Evolutionary conservation across 2,797 vertebrate species (phyloP), one percentile per base, ranked within the genome.

Genomic region (Steatocranus sp.): DNA sequence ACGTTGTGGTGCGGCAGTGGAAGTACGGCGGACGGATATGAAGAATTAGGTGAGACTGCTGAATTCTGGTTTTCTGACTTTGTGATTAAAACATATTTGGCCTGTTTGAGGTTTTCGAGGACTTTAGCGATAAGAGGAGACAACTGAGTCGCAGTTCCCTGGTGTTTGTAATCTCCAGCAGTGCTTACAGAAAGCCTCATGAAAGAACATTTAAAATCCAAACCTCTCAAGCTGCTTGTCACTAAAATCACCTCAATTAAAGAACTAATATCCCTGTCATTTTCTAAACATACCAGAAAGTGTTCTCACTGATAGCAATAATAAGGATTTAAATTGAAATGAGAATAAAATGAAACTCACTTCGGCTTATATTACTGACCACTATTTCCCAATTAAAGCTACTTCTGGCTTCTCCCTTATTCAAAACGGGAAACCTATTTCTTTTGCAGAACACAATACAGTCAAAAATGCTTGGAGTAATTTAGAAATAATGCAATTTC

Each of bases 1-100:
- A 98, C 98, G 0, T 91, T 98, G 50, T 98, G 98, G 98, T 99
- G 98, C 68, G 98, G 98, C 3, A 90, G 87, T 2, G 97, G 97
- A 1, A 95, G 94, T 85, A 96, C 88, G 14, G 66, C 66, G 9
- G 6, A 27, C 66, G 41, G 66, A 70, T 70, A 70, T 46, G 93
- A 96, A 0, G 93, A 98, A 49, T 88, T 98, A 79, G 97, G 98
- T 98, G 87, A 96, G 97, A 11, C 53, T 17, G 41, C 2, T 17
- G 2, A 20, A 54, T 12, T 73, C 4, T 50, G 15, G 2, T 53
- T 46, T 25, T 51, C 5, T 43, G 15, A 25, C n/a, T 68, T 78
- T 27, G n/a, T 12, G 68, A 66, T 12, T 7, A 15, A n/a, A 25
- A 17, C 7, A 20, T 9, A 51, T 61, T 27, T 78, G 25, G 51